Evolutionary conservation across 2,888 invertebrate genomes (phyloP).

Genomic region (Blastobasis adustella): DNA sequence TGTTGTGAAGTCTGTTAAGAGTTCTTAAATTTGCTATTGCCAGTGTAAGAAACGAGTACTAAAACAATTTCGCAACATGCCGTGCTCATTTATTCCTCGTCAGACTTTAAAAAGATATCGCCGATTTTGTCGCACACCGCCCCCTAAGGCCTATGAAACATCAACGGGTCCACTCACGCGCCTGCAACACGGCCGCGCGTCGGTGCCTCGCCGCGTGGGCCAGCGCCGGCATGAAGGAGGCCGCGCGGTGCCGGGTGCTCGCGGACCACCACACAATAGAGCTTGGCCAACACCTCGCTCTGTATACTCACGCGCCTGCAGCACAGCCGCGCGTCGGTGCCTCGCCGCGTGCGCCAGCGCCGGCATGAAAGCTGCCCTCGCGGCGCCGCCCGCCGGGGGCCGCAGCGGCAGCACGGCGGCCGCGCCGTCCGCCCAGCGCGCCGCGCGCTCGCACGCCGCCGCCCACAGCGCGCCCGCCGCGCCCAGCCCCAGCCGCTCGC

Average conservation of each 20-base stretch:
- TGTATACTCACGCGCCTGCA: constrained; percentile 42
- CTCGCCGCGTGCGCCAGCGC: constrained; percentile 56
- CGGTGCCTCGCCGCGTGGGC: constrained; percentile 40
- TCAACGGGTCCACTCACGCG: constrained; percentile 29
- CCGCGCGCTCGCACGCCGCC: constrained; percentile 23
- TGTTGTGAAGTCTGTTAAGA: no score
- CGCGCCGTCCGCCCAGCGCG: constrained; percentile 31
- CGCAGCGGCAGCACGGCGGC: constrained; percentile 29
- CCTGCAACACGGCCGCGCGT: constrained; percentile 39
- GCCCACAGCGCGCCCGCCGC: constrained; percentile 24
- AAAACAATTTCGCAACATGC: no score
- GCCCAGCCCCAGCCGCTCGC: constrained; percentile 19
- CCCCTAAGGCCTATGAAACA: no score
- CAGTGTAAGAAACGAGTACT: no score
- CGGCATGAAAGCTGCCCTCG: constrained; percentile 36
- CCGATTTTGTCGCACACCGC: no score
- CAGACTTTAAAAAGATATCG: no score
- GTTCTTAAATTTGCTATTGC: no score
- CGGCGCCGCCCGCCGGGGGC: constrained; percentile 25
- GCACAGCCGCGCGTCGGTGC: constrained; percentile 38
- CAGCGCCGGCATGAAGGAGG: background rate
- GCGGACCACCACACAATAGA: background rate
- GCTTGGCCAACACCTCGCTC: background rate
- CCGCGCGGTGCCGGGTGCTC: background rate
- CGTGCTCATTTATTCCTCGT: no score